phyloP scores from a whole-genome alignment of 2,113 vertebrate species.

The Psophia crepitans region DNA sequence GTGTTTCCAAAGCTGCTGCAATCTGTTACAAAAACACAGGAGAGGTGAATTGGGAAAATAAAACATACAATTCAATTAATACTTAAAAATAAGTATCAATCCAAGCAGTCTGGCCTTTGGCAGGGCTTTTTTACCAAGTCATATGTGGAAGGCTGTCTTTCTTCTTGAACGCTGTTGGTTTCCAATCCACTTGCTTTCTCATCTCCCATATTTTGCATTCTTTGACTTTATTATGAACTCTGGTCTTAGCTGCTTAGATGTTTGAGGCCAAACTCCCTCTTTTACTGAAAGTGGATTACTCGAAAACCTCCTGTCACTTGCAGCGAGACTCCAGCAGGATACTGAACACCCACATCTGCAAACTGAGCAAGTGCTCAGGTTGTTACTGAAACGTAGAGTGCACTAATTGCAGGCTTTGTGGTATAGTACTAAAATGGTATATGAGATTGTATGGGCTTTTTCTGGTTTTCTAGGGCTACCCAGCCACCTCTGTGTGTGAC shows the following conservation, averaged over 20 bases:
- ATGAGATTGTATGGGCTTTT: not conserved
- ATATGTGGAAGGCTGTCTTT: not conserved
- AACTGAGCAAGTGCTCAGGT: not conserved
- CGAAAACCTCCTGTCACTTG: not conserved
- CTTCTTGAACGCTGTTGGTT: not conserved
- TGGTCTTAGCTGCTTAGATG: not conserved
- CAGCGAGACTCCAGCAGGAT: not conserved
- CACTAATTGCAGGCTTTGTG: not conserved
- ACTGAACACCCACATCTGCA: not conserved
- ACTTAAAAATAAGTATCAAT: not conserved
- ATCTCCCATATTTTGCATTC: not conserved
- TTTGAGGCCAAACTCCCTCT: not conserved
- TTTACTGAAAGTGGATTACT: not conserved
- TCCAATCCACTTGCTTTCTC: not conserved
- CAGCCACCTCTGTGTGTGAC: not conserved
- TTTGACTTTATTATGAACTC: not conserved
- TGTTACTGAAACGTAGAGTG: not conserved
- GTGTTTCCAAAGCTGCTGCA: not conserved
- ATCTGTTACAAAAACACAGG: not conserved
- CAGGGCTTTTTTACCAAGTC: not conserved
- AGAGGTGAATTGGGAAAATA: not conserved
- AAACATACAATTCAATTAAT: not conserved
- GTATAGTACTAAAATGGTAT: not conserved
- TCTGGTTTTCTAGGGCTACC: not conserved
- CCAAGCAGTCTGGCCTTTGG: not conserved